phyloP scores from a whole-genome alignment of 1,140 invertebrate species.

The Odontomachus brunneus region DNA sequence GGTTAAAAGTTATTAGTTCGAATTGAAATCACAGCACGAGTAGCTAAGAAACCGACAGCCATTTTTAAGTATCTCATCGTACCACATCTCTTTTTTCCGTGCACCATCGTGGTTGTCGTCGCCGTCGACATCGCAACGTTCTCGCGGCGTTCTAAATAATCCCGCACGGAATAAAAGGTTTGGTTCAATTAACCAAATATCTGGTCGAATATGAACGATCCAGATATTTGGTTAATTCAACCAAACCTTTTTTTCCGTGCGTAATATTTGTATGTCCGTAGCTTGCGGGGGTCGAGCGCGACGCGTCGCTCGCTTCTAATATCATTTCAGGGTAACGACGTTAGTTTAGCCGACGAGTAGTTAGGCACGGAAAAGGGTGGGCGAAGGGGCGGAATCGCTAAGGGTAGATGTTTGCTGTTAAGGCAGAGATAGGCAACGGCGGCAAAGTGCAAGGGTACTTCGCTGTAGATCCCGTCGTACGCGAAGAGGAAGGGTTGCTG shows the following conservation, averaged over 20 bases:
- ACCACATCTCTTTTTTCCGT: no score
- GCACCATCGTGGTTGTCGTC: conserved; percentile 3
- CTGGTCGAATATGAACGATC: no score
- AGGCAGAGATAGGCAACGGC: conserved; percentile 53
- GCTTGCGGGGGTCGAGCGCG: conserved; percentile 16
- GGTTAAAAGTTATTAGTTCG: no score
- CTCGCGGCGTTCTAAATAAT: conserved; percentile 40
- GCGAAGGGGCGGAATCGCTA: conserved; percentile 31
- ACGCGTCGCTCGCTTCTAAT: conserved; percentile 61
- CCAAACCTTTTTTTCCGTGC: no score
- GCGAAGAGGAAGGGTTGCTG: neutral
- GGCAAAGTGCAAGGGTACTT: conserved; percentile 5
- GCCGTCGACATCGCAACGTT: neutral
- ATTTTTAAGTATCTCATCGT: no score
- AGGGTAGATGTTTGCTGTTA: conserved; percentile 41
- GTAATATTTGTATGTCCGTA: conserved; percentile 57
- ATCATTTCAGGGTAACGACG: conserved; percentile 74
- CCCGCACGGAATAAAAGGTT: no score
- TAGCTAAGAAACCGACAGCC: no score
- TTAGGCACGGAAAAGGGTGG: conserved; percentile 61
- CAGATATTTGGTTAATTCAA: no score
- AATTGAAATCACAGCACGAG: no score
- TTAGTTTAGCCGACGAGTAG: conserved; percentile 74
- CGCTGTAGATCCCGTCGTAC: conserved; percentile 6
- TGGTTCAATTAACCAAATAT: no score